phyloP scores from a whole-genome alignment of 30 jellyfish, hydroid and myxozoan genomes.

The Aurelia aurita region DNA sequence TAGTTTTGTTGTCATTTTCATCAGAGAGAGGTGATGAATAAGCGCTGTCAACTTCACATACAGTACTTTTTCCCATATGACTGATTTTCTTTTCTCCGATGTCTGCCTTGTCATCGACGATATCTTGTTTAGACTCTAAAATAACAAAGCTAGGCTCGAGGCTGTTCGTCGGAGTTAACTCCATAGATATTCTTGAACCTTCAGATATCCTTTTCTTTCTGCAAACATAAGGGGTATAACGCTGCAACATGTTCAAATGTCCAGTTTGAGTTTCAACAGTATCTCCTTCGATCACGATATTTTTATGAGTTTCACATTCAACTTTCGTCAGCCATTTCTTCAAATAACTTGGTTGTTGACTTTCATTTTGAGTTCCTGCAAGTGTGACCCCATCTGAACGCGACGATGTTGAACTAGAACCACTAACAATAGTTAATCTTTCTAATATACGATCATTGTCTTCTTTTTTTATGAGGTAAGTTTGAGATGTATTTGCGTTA shows the following conservation, averaged over 20 bases:
- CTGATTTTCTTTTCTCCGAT: not conserved
- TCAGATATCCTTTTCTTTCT: not conserved
- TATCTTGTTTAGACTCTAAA: conserved; percentile 3
- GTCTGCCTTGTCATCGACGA: not conserved
- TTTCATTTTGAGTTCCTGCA: not conserved
- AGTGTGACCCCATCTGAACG: conserved; percentile 3
- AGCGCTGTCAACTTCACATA: conserved; percentile 32
- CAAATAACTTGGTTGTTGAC: conserved; percentile 9
- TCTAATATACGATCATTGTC: not conserved
- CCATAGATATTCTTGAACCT: not conserved
- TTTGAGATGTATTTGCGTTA: not conserved
- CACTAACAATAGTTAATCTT: not conserved
- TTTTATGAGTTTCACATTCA: not conserved
- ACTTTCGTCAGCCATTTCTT: conserved; percentile 22
- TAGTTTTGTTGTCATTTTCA: not conserved
- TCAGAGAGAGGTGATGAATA: conserved; percentile 48
- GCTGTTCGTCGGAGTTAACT: too few relatives aligned
- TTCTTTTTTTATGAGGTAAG: not conserved
- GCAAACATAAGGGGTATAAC: conserved; percentile 1
- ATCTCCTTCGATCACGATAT: not conserved
- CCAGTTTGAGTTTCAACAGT: not conserved
- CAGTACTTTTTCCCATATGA: not conserved
- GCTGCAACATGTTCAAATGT: not conserved
- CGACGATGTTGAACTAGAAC: not conserved
- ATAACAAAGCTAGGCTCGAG: not conserved